Evolutionary conservation across 2,113 vertebrate genomes (phyloP), one percentile per base, ranked within the genome.

Genomic region (Heliornis fulica): DNA sequence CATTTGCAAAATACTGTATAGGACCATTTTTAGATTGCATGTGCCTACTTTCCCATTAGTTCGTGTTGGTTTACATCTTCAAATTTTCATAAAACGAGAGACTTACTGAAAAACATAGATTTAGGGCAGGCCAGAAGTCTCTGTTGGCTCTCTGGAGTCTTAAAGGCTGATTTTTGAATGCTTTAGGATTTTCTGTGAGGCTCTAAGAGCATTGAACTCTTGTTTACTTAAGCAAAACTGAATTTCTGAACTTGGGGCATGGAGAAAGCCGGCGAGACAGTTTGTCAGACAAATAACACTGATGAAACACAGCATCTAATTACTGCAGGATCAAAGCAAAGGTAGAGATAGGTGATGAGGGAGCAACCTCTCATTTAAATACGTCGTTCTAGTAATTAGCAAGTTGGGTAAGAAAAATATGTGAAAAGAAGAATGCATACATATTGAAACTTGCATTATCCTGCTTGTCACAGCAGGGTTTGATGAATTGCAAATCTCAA

Each of bases 261-360:
- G 68, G 64, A 90, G 51, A 18, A 87, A 70, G 54, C 36, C 43
- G 38, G 26, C 76, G 77, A 85, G 81, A 72, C 63, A 59, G 66
- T 80, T 69, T 93, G 68, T 75, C 90, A 89, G 72, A 90, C 87
- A 93, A 88, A 86, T 78, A 78, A 36, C 31, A 23, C 72, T 92
- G 76, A 94, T 90, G 85, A 92, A 96, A 93, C 78, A 86, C 79
- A 68, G 45, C 51, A 53, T 83, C 85, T 93, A 95, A 92, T 96
- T 95, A 93, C 76, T 64, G n/a, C 82, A 75, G 72, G 60, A 95
- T 95, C 85, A 94, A 81, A 95, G 71, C 63, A 38, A 69, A 83
- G 46, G 51, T 75, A 88, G 68, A 69, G 56, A 26, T 29, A 56
- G 85, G 68, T 89, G 92, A 90, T 90, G 76, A 94, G 90, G 63